Conservation (phyloP, 2,113 vertebrate species). For the Cynopterus brachyotis region DNA sequence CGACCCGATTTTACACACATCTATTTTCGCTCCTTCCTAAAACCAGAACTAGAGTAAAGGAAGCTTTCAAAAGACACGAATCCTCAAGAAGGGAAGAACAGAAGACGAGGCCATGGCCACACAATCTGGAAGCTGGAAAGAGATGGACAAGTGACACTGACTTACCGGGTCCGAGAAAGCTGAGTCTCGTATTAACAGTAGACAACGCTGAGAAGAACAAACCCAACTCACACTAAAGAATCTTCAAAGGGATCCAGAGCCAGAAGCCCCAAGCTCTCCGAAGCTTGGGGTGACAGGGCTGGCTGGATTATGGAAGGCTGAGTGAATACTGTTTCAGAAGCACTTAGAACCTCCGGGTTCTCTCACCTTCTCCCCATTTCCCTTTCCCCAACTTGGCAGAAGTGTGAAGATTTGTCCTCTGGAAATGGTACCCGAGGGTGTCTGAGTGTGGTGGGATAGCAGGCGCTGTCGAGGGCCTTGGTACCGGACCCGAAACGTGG, state of each 20-base stretch:
- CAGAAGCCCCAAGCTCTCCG: not conserved
- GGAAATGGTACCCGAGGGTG: not conserved
- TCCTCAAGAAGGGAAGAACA: not conserved
- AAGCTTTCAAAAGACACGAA: not conserved
- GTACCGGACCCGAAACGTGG: not conserved
- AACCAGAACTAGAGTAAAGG: not conserved
- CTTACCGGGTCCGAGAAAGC: not conserved
- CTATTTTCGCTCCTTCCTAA: not conserved
- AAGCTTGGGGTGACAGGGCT: not conserved
- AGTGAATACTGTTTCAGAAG: too few relatives aligned
- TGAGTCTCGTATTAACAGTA: not conserved
- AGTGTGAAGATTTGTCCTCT: not conserved
- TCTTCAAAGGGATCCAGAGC: not conserved
- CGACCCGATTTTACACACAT: not conserved
- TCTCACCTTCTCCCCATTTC: not conserved
- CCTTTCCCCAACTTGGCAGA: not conserved
- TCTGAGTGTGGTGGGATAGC: not conserved
- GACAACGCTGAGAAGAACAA: not conserved
- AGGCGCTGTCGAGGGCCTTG: accelerated
- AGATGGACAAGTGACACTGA: not conserved
- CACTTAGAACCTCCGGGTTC: not conserved
- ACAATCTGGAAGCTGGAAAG: not conserved
- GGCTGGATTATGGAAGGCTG: not conserved
- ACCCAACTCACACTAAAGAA: not conserved
- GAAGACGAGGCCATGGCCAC: not conserved